Base-by-base conservation (phyloP, 2,888 invertebrate species). In the Plagodis dolabraria region DNA sequence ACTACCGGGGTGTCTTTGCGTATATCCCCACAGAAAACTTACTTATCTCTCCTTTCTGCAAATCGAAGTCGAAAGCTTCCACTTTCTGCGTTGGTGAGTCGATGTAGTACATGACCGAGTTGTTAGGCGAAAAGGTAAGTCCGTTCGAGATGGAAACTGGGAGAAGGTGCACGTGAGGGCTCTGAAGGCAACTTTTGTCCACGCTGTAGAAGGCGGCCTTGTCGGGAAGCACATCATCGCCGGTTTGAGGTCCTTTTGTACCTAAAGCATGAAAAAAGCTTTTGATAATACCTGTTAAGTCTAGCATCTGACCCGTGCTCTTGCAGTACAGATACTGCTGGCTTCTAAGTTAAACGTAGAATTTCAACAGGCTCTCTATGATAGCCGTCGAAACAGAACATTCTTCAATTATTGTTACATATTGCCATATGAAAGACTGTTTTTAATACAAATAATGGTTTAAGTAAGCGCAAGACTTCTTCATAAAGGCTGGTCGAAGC, bases 111-210 rank as follows among this genome's bases (percentile, higher is more conserved):
- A 97, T 87, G 46, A 93, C 93, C 33, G 93, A 85, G 72, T 95
- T 94, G 69, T 96, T 95, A 8, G 86, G 82, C 7, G 94, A 94
- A 96, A 96, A 97, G 5, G 94, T 94, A 40, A 97, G 75, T 0
- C 97, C 97, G 76, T 97, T 97, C 45, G 96, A 96, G 51, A 96
- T 94, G 35, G 94, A 91, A 5, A 96, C 93, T 0, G 91, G 89
- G 0, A 82, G 79, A 38, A 89, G 36, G 0, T 82, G 79, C 0
- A 80, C 69, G 8, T 70, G 78, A 0, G 82, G 86, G 2, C 61
- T 12, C 0, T 60, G 61, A 68, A 82, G 70, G 49, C 73, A 50
- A 71, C 88, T 64, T 43, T 83, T 82, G 1, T 82, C 79, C 6
- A 95, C 74, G 60, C 89, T 87, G 82, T 94, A 96, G 33, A 96